phyloP scores from a whole-genome alignment of 2,888 invertebrate species.

The Bedellia somnulentella region DNA sequence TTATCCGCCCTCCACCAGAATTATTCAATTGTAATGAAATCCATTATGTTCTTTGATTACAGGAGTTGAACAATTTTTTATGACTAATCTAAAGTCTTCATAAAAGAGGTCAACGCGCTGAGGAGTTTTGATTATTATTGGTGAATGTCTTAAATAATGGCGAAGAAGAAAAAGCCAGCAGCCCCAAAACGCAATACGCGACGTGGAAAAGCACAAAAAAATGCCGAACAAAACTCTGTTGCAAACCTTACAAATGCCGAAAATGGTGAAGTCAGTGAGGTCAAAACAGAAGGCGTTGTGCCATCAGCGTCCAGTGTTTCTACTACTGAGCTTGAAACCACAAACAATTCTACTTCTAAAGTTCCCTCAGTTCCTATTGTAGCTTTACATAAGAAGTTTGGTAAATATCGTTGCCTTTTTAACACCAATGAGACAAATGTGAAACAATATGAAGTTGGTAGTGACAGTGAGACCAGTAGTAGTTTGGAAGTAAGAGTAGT shows the following conservation, averaged over 20 bases:
- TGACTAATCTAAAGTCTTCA: too few species aligned
- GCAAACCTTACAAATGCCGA: neutral
- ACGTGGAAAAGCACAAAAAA: too few species aligned
- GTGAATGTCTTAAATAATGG: too few species aligned
- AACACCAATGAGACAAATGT: slow-evolving; percentile 33
- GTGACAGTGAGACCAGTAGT: slow-evolving; percentile 54
- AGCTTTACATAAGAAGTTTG: slow-evolving; percentile 58
- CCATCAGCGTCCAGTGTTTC: neutral
- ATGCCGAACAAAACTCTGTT: too few species aligned
- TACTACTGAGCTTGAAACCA: neutral
- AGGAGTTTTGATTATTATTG: neutral
- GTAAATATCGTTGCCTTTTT: slow-evolving; percentile 56
- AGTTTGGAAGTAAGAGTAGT: slow-evolving; percentile 42
- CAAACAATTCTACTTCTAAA: slow-evolving; percentile 10
- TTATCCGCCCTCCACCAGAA: too few species aligned
- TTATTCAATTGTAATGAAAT: too few species aligned
- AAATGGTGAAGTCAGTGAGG: neutral
- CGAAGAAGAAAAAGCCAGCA: slow-evolving; percentile 44
- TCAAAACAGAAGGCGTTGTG: neutral
- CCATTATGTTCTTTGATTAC: too few species aligned
- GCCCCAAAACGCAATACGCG: slow-evolving; percentile 24
- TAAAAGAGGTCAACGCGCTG: slow-evolving; percentile 38
- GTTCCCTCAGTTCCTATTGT: slow-evolving; percentile 24
- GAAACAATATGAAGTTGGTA: slow-evolving; percentile 42
- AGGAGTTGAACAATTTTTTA: too few species aligned